phyloP scores from a whole-genome alignment of 2,888 invertebrate species.

The Watsonalla binaria region DNA sequence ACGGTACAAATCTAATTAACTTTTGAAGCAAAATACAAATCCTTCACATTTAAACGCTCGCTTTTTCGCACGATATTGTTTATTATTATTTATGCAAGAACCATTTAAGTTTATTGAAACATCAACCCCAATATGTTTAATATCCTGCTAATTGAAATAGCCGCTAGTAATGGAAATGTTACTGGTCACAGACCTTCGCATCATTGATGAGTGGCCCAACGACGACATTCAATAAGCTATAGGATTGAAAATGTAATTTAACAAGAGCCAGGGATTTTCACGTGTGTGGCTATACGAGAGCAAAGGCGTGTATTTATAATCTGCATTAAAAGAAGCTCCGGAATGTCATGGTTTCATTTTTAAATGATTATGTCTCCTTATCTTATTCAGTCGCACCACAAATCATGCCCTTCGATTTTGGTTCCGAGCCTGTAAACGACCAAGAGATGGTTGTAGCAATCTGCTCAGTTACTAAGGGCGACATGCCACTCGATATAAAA shows the following conservation, averaged over 20 bases:
- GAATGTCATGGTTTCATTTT: conserved; percentile 17
- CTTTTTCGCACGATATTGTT: conserved; percentile 45
- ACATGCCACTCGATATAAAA: conserved; percentile 85
- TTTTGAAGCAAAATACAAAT: background rate
- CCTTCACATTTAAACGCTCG: conserved; percentile 15
- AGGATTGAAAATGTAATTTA: background rate
- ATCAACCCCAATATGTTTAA: background rate
- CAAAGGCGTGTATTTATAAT: conserved; percentile 38
- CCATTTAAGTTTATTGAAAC: conserved; percentile 8
- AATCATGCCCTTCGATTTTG: conserved; percentile 85
- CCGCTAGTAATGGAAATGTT: background rate
- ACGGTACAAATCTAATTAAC: conserved; percentile 72
- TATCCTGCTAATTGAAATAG: background rate
- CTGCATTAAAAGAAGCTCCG: conserved; percentile 3
- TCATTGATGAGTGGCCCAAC: background rate
- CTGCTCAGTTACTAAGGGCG: conserved; percentile 87
- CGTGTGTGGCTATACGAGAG: conserved; percentile 32
- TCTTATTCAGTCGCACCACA: conserved; percentile 80
- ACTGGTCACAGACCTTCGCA: background rate
- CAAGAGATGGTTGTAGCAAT: conserved; percentile 83
- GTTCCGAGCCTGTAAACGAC: conserved; percentile 82
- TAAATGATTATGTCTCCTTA: conserved; percentile 14
- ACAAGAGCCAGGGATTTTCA: background rate
- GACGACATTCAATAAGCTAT: background rate
- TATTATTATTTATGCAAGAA: conserved; percentile 15